These are phyloP conservation scores for Gonioctena quinquepunctata DNA, from an alignment of 1,140 invertebrate species.

Conservation along the genomic window DNA sequence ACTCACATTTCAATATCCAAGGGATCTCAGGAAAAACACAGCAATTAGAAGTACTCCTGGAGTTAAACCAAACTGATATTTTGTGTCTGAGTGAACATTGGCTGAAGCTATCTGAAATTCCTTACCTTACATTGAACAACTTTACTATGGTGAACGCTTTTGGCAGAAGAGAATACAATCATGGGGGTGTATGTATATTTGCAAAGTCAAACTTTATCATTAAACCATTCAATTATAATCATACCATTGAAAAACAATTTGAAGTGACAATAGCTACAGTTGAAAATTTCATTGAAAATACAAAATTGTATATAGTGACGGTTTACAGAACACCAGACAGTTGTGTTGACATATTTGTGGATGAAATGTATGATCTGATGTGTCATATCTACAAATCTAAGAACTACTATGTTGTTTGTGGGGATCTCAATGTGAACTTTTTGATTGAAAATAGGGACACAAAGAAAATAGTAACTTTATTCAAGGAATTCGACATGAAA, in stretches of 20 bases:
- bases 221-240: neutral
- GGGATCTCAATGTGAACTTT: neutral
- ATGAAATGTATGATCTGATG: neutral
- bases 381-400: neutral
- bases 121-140: neutral
- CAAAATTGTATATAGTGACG: neutral
- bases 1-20: constrained; percentile 2
- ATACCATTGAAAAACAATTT: constrained; percentile 3
- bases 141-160: neutral
- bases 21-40: neutral
- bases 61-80: neutral
- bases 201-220: neutral
- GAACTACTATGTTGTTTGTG: neutral
- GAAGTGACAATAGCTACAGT: neutral
- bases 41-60: neutral
- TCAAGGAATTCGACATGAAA: constrained; percentile 5
- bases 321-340: constrained; percentile 4
- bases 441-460: neutral
- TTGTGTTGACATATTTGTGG: neutral
- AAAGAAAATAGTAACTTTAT: neutral
- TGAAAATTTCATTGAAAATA: neutral
- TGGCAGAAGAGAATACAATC: neutral
- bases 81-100: neutral
- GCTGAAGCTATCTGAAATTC: neutral
- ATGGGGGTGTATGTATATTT: neutral